Evolutionary conservation across 2,113 vertebrate species (phyloP), one percentile per base, ranked within the genome.

Genomic region (Podarcis muralis): DNA sequence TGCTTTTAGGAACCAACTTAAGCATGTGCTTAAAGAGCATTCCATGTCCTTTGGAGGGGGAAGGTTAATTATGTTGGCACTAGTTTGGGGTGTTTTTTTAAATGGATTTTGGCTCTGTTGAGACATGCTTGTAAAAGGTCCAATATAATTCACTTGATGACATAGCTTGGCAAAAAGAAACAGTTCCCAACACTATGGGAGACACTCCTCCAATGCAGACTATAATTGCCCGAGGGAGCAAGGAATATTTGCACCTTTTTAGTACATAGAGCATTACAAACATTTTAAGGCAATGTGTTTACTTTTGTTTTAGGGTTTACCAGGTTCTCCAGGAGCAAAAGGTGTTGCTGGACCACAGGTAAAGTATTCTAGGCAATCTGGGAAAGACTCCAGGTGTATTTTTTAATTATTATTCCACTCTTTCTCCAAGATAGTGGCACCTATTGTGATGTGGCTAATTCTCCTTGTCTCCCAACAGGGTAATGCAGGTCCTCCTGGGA

Each of bases 301-400:
- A 65, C 92, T 90, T 81, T 53, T 53, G 48, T 96, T 96, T 93
- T 83, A 99, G 99, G 99, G 99, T 88, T 96, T 99, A 27, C 98
- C 98, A 92, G 99, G 99, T 37, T 94, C 94, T 91, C 96, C 97
- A 85, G 99, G 99, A 89, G 95, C 97, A 92, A 98, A 98, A 95
- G 99, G 98, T 89, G 86, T 94, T 91, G 83, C 96, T 32, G 99
- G 99, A 83, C 91, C 96, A 88, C 99, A 99, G 98, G 99, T 99
- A 95, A 96, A 89, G 59, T 0, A 68, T 35, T 59, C 79, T 71
- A 37, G 79, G 0, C 18, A 22, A 5, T 84, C n/a, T 91, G 65
- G 25, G 78, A 76, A 75, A 25, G 57, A 85, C 66, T 86, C 48
- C 15, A 43, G 68, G 48, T 48, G 6, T 13, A 83, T 71, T 81